Evolutionary conservation across 2,797 vertebrate genomes (phyloP), one percentile per base, ranked within the genome.

Genomic region (Varecia variegata): DNA sequence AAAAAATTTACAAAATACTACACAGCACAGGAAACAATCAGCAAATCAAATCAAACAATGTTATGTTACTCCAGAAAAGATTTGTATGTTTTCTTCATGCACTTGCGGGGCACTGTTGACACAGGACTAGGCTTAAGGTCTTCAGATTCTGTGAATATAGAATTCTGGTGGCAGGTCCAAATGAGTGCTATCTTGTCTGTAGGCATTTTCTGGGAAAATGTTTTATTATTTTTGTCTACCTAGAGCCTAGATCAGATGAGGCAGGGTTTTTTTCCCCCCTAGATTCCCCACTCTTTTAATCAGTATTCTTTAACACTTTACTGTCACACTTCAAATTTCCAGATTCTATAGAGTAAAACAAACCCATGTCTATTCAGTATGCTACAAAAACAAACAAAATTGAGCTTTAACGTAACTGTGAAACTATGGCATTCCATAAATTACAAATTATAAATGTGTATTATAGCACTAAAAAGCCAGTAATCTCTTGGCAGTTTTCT

Each of bases 381-480:
- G 25, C 23, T 79, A 76, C 96, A 65, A 88, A 95, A 93, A 98
- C 86, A 97, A 97, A 96, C 94, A 77, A 82, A 87, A 45, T 3
- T 43, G 47, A 76, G 38, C 52, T 43, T 27, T 40, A 74, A 18
- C 71, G 67, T 96, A 96, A 97, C 94, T 71, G 1, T 95, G 94
- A 98, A 98, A 96, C 93, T 88, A 68, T 97, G 94, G 92, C 96
- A 98, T 98, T 98, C 96, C 76, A 97, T 97, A 98, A 98, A 98
- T 95, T 96, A 45, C 93, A 96, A 97, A 96, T 96, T 97, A 92
- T 90, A 96, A 8, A 90, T 97, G 84, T 96, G 91, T 97, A 77
- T 96, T 97, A 93, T 60, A 96, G 95, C 80, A 97, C 92, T 97
- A 97, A 97, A 94, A 97, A 97, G 96, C 96, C 5, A 87, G 85